Base-by-base conservation (phyloP, 1,140 invertebrate genomes). In the Drosophila subpulchrella region DNA sequence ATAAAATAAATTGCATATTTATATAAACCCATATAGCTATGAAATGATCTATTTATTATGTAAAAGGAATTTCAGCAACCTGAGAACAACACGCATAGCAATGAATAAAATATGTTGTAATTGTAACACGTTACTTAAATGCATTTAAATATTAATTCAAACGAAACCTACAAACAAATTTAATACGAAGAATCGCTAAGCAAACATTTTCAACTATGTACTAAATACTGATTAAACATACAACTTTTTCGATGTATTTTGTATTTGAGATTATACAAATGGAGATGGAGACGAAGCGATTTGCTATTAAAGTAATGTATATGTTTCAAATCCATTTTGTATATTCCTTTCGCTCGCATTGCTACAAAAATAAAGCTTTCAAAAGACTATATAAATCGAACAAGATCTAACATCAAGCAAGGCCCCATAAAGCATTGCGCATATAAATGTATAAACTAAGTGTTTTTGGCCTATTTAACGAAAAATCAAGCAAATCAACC, bases 41-140 rank as follows among this genome's bases (percentile, higher is more conserved):
- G 70, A 75, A 53, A 72, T 30, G 15, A 68, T 51, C 70, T 62
- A 75, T 44, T 60, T 71, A 71, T 72, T 70, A 76, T 65, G 53
- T 60, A 61, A 65, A 74, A 58, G 74, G 78, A 84, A 81, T 84
- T 84, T 86, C 78, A 81, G 75, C 44, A 79, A 81, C 74, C 78
- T 81, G 81, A 79, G 42, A 77, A 51, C 30, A 53, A 71, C 48
- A 53, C 54, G 61, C 48, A 20, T 62, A 73, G 62, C 53, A 63
- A 84, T 36, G 30, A 82, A 57, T 39, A 63, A 68, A 66, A 70
- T 68, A 54, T 63, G 59, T 83, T 86, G 63, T 82, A 83, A 84
- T 80, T 78, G 70, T 70, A 78, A 89, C 80, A 89, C 85, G 84
- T 89, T 89, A 89, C 84, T 89, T 89, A 88, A 89, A 84, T 89